phyloP scores from a whole-genome alignment of 2,797 vertebrate genomes.

The Nyctalus aviator region DNA sequence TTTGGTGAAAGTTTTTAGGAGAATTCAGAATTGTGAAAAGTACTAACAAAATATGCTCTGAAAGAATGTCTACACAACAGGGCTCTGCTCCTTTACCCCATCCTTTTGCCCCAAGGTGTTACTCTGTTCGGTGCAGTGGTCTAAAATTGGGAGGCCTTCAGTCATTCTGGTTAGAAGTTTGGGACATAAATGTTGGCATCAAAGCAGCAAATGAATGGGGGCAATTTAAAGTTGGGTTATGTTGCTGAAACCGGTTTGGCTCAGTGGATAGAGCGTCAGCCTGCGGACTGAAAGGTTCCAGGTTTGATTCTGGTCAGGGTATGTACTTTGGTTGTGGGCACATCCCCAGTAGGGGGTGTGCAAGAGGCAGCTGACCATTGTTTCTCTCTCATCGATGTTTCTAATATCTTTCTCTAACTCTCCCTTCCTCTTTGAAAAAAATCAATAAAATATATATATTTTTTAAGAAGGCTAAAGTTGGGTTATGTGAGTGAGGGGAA shows the following conservation, averaged over 20 bases:
- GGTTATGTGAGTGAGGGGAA: background rate
- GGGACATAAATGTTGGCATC: background rate
- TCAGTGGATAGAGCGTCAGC: no score
- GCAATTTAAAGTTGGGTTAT: background rate
- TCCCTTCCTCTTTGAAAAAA: no score
- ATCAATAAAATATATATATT: no score
- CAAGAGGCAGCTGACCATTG: no score
- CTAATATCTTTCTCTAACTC: no score
- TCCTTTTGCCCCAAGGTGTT: background rate
- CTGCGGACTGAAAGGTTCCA: no score
- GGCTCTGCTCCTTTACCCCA: background rate
- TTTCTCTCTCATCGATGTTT: no score
- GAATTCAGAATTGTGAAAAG: constrained; percentile 36
- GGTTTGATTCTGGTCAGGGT: no score
- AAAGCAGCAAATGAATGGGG: constrained; percentile 20
- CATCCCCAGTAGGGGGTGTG: no score
- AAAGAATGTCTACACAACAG: constrained; percentile 20
- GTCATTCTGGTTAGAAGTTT: background rate
- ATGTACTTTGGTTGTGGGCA: no score
- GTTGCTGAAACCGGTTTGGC: no score
- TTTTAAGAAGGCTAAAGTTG: background rate
- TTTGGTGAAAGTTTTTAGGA: constrained; percentile 20
- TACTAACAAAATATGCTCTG: background rate
- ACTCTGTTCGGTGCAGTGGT: background rate
- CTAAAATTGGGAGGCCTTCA: background rate